Evolutionary conservation across 1,140 invertebrate species (phyloP), one percentile per base, ranked within the genome.

Genomic region (Mylabris phalerata): DNA sequence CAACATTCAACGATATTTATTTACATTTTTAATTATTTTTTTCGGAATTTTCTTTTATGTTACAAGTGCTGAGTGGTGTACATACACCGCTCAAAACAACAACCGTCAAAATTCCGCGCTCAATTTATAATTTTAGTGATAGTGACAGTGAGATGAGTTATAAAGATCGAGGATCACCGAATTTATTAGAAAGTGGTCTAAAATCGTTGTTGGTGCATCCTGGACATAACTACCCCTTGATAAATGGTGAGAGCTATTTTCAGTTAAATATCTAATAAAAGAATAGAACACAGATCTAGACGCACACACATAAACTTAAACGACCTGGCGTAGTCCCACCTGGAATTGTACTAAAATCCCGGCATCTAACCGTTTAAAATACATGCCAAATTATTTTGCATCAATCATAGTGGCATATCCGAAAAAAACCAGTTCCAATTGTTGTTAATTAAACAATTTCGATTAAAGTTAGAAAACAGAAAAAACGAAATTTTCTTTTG

Each of bases 91-190:
- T 67, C 62, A 63, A 64, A 61, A 50, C 62, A 70, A 61, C 62
- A 69, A 58, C 66, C 63, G 64, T 60, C 71, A 73, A 73, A 70
- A 73, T 73, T 73, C 71, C 71, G 69, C 69, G 69, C 60, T 69
- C 69, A 66, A 67, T 65, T 55, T 71, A 71, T 62, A 71, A 71
- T 67, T 72, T 72, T 50, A 73, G 70, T 73, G 71, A 73, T 62
- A 72, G 71, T 73, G 71, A 73, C 59, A 73, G 71, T 73, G 72
- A 73, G 67, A 75, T 75, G 73, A 73, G 72, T 63, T 73, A 71
- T 65, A 73, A 73, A 63, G 73, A 75, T 61, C 64, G 72, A 45
- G 65, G 69, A 50, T 75, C 73, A 61, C 73, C 73, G 11, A 71
- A 73, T 59, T 57, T 75, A 50, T 63, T 73, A 26, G 73, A 75